A percentile compares a stretch with the other conserved stretches of the same genome.
These are phyloP conservation scores for Poecilus cupreus DNA, from an alignment of 2,888 invertebrate genomes.

Conservation along the genomic window DNA sequence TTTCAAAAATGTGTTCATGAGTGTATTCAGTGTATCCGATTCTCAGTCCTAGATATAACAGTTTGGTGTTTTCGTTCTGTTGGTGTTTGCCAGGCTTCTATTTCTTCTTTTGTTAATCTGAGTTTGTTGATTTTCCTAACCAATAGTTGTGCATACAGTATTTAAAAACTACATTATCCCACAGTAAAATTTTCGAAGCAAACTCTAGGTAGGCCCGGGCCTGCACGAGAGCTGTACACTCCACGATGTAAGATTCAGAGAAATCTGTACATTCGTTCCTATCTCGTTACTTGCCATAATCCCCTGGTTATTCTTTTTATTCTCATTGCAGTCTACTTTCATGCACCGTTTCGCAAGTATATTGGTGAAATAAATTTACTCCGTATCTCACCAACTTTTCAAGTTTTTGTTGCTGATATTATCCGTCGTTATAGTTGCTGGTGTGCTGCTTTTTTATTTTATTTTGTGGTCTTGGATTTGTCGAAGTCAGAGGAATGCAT, in stretches of 20 bases:
- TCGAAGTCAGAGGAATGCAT: background rate
- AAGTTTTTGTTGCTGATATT: constrained; percentile 40
- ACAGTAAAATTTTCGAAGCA: too few relatives aligned
- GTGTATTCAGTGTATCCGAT: too few relatives aligned
- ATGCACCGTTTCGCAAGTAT: constrained; percentile 43
- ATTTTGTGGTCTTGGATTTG: background rate
- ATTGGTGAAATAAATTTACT: constrained; percentile 43
- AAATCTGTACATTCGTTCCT: constrained; percentile 42
- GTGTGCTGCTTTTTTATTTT: constrained; percentile 13
- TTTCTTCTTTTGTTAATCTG: too few relatives aligned
- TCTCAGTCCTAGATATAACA: too few relatives aligned
- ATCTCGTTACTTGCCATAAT: constrained; percentile 47
- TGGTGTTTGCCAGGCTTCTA: too few relatives aligned
- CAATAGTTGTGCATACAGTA: too few relatives aligned
- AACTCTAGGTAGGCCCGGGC: too few relatives aligned
- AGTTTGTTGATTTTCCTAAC: too few relatives aligned
- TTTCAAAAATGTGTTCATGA: too few relatives aligned
- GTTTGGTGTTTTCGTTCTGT: too few relatives aligned
- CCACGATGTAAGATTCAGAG: constrained; percentile 1
- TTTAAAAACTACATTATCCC: too few relatives aligned
- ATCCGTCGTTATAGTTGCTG: constrained; percentile 34
- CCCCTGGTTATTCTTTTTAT: constrained; percentile 35
- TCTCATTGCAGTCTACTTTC: constrained; percentile 44
- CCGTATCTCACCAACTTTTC: constrained; percentile 42
- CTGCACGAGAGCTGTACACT: background rate